Evolutionary conservation across 2,888 invertebrate species (phyloP), one percentile per base, ranked within the genome.

Genomic region (Acleris holmiana): DNA sequence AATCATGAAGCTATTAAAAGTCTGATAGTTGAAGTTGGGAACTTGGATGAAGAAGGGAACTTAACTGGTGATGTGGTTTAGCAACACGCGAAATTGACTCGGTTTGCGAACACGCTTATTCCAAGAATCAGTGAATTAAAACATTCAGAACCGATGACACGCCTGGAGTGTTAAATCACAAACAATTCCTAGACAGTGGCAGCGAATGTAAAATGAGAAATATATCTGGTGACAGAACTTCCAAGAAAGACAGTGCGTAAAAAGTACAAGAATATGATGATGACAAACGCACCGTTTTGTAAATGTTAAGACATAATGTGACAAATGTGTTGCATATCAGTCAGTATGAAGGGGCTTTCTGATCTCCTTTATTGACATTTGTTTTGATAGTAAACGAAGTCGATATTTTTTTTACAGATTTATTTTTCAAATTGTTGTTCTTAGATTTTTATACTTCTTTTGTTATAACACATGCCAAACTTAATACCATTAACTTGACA

Each of bases 1-100:
- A 59, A 65, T 65, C 35, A 59, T 50, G 21, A 10, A 53, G 59
- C 65, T 60, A 65, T 60, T 65, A 65, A 65, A 60, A 60, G 54
- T 60, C 48, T 19, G 46, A 65, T 65, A 65, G 65, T 65, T 54
- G 49, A 60, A 65, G 81, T 74, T 60, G 70, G 75, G 71, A 79
- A 76, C 78, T 76, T 69, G 71, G 51, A 64, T 79, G 80, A 78
- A 82, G 83, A 79, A 79, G 72, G 76, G 72, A 86, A 85, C 74
- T 86, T 83, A 71, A 77, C 78, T 84, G 83, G 88, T 85, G 85
- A 86, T 83, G 77, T 74, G 79, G 81, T 82, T 77, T 59, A 81
- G 82, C 78, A 84, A 82, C 87, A 89, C 82, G 85, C 86, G 74
- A 88, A 86, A 85, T 83, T 25, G 77, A 80, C 79, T 85, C 78